These are phyloP conservation scores for Hylomyscus alleni DNA, from an alignment of 2,797 vertebrate genomes.

Conservation along the genomic window DNA sequence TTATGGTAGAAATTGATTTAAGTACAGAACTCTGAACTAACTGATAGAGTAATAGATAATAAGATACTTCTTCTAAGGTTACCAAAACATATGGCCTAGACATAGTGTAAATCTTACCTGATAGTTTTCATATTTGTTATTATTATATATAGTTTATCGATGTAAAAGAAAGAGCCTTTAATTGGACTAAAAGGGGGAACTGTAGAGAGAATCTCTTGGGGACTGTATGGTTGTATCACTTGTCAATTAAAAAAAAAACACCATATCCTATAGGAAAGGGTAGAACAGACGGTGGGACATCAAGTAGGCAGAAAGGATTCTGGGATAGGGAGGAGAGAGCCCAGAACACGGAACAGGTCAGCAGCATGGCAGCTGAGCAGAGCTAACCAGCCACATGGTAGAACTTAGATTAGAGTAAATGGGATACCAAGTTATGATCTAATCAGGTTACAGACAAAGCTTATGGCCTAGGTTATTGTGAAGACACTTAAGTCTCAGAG, in stretches of 20 bases:
- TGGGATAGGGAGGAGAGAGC: not conserved
- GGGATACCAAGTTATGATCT: not conserved
- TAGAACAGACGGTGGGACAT: not conserved
- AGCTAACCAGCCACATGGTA: not conserved
- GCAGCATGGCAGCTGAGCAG: not conserved
- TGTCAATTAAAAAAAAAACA: not conserved
- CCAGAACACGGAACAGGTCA: not conserved
- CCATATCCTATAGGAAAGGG: not conserved
- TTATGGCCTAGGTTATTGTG: not conserved
- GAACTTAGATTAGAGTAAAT: not conserved
- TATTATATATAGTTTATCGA: not conserved
- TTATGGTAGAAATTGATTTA: no score
- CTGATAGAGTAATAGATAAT: not conserved
- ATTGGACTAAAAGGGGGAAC: not conserved
- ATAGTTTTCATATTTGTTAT: not conserved
- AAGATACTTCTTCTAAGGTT: not conserved
- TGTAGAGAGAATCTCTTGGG: not conserved
- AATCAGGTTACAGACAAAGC: not conserved
- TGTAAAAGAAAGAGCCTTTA: not conserved
- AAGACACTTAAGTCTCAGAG: not conserved
- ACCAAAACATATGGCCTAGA: not conserved
- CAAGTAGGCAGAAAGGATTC: not conserved
- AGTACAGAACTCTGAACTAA: no score
- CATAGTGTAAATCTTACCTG: not conserved
- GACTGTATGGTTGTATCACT: not conserved